Percentiles rank a stretch among this genome's conserved stretches.
Conservation (phyloP, 2,797 vertebrate species). For the Neolamprologus multifasciatus region DNA sequence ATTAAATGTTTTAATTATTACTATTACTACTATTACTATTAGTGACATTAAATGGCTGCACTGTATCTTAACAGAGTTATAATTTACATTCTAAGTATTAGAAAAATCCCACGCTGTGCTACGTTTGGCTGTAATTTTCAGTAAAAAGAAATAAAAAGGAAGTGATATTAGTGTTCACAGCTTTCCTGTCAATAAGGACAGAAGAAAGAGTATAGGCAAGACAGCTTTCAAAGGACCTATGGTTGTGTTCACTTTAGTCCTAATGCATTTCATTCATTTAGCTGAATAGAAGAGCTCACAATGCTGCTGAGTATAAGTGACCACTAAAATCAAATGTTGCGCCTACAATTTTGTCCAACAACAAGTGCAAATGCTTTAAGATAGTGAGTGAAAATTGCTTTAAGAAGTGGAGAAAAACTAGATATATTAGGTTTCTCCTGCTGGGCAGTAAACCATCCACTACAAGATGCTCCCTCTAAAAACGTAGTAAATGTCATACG, state of each 20-base stretch:
- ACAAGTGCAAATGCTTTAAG: neutral
- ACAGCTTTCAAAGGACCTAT: neutral
- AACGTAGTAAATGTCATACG: neutral
- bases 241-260: accelerated
- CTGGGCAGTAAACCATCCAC: neutral
- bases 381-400: neutral
- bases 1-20: no score
- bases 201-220: accelerated
- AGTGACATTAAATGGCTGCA: neutral
- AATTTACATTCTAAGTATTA: neutral
- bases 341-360: neutral
- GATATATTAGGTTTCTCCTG: no score
- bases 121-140: neutral
- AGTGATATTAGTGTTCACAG: neutral
- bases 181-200: neutral
- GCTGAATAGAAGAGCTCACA: neutral
- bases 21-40: neutral
- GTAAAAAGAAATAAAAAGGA: neutral
- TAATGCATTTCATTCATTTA: neutral
- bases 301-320: neutral
- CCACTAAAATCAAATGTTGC: neutral
- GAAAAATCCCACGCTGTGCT: neutral
- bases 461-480: neutral
- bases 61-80: neutral
- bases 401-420: neutral